These are phyloP conservation scores for Rousettus leschenaultii DNA, from an alignment of 2,113 vertebrate genomes.

Conservation along the genomic window DNA sequence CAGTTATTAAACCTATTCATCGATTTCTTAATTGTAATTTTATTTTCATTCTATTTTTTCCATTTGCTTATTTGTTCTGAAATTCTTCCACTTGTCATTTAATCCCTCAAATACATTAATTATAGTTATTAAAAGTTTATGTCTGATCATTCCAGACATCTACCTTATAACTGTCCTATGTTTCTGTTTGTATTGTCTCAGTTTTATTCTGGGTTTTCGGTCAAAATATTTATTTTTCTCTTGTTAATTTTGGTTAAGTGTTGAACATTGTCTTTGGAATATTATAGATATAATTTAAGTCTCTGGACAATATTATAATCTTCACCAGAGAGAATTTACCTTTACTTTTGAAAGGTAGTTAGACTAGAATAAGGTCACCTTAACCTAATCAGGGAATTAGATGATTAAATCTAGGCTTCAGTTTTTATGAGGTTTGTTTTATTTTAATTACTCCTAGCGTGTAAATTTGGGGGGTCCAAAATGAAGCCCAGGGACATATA, in stretches of 20 bases:
- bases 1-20: not conserved
- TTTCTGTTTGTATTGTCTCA: not conserved
- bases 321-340: not conserved
- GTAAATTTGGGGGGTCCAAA: not conserved
- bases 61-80: not conserved
- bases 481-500: not conserved
- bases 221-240: not conserved
- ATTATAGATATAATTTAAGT: not conserved
- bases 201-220: not conserved
- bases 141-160: not conserved
- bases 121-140: not conserved
- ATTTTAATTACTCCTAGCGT: not conserved
- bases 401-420: not conserved
- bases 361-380: not conserved
- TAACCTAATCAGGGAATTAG: not conserved
- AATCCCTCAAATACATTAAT: not conserved
- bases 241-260: not conserved
- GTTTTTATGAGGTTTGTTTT: not conserved
- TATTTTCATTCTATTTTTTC: not conserved
- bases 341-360: not conserved
- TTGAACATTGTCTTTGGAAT: not conserved
- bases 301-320: not conserved
- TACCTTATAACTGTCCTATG: not conserved
- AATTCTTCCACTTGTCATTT: not conserved
- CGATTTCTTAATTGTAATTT: not conserved